phyloP scores from a whole-genome alignment of 2,797 vertebrate genomes.

The Phalloptychus januarius region DNA sequence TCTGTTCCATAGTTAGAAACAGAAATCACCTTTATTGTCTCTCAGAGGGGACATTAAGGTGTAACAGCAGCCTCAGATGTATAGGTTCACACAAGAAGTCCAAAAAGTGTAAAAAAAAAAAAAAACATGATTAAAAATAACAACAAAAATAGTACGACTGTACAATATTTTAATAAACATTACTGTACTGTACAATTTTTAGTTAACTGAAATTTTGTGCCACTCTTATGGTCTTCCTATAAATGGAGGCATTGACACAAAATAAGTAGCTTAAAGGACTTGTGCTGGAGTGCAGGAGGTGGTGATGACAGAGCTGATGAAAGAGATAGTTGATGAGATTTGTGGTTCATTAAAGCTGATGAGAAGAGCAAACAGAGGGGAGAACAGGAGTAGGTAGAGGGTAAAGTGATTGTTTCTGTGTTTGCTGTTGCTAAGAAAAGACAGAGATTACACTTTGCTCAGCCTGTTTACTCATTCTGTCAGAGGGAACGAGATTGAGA shows the following conservation, averaged over 20 bases:
- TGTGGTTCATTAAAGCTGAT: slow-evolving; percentile 75
- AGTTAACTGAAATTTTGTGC: slow-evolving; percentile 28
- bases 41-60: too few species aligned
- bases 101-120: too few species aligned
- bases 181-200: too few species aligned
- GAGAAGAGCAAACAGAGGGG: slow-evolving; percentile 60
- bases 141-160: too few species aligned
- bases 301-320: slow-evolving; percentile 59
- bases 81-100: too few species aligned
- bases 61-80: too few species aligned
- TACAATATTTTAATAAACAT: too few species aligned
- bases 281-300: slow-evolving; percentile 45
- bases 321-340: slow-evolving; percentile 73
- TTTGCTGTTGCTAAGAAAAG: slow-evolving; percentile 77
- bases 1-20: slow-evolving; percentile 13
- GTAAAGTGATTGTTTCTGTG: slow-evolving; percentile 71
- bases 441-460: slow-evolving; percentile 68
- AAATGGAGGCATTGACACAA: slow-evolving; percentile 18
- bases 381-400: slow-evolving; percentile 31
- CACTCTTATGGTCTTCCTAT: slow-evolving; percentile 23
- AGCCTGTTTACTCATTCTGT: slow-evolving; percentile 66
- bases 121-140: too few species aligned
- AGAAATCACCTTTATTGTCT: too few species aligned
- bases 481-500: slow-evolving; percentile 41
- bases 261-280: slow-evolving; percentile 39